Percentiles rank a stretch among this genome's conserved stretches.
These are phyloP conservation scores for Prionailurus viverrinus DNA, from an alignment of 2,113 vertebrate species.

Conservation along the genomic window DNA sequence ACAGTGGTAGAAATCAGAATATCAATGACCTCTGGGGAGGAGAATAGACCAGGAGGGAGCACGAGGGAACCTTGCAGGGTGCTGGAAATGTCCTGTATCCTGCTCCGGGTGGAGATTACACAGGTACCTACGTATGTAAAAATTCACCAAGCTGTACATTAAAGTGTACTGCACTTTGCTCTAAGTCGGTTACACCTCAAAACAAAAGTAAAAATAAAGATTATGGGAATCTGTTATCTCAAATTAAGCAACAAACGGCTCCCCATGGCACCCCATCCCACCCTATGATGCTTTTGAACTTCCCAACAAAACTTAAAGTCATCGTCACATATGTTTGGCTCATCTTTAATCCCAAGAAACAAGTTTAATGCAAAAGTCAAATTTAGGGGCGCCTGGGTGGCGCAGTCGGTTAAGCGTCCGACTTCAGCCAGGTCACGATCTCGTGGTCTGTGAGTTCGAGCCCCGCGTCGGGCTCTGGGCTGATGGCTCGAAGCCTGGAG, in stretches of 20 bases:
- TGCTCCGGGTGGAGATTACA: neutral
- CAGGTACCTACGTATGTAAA: neutral
- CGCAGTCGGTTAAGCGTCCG: too few relatives aligned
- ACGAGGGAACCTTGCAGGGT: neutral
- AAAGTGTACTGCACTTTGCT: neutral
- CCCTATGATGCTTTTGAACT: neutral
- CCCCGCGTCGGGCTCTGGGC: too few relatives aligned
- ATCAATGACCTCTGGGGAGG: neutral
- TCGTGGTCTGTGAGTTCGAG: too few relatives aligned
- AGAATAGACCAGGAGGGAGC: too few relatives aligned
- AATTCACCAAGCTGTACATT: neutral
- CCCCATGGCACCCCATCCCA: neutral
- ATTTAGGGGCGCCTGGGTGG: neutral
- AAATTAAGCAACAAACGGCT: neutral
- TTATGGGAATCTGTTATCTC: neutral
- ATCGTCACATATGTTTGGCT: conserved; percentile 37
- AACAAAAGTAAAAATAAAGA: conserved; percentile 56
- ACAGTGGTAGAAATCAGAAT: neutral
- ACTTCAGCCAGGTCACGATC: too few relatives aligned
- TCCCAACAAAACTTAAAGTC: conserved; percentile 49
- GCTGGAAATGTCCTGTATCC: neutral
- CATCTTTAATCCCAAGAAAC: conserved; percentile 33
- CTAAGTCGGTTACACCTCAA: neutral
- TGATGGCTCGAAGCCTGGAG: too few relatives aligned
- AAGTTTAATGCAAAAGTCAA: neutral